Evolutionary conservation across 2,888 invertebrate species (phyloP).

Genomic region (Liposcelis brunnea): DNA sequence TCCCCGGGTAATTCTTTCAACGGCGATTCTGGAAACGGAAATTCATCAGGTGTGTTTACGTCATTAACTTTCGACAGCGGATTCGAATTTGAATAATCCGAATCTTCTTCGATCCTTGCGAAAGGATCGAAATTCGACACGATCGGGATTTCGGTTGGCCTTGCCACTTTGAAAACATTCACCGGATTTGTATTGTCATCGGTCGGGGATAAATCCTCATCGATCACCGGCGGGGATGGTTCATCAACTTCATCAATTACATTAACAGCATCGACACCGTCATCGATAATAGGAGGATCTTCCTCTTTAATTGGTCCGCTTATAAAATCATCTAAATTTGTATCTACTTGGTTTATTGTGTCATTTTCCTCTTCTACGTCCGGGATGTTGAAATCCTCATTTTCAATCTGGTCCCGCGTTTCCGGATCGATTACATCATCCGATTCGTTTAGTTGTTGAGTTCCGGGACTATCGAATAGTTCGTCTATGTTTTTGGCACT

Average conservation of each 20-base stretch:
- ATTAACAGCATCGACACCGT: not conserved
- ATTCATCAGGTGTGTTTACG: not conserved
- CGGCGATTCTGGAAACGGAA: slow-evolving; percentile 6
- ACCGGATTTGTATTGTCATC: not conserved
- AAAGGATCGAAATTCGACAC: slow-evolving; percentile 3
- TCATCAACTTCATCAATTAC: not conserved
- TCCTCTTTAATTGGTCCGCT: slow-evolving; percentile 2
- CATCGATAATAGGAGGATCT: not conserved
- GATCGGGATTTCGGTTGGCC: slow-evolving; percentile 2
- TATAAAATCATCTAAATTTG: slow-evolving; percentile 3
- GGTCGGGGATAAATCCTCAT: not conserved
- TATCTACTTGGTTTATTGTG: not conserved
- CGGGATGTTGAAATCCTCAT: not conserved
- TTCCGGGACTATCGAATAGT: slow-evolving; percentile 2
- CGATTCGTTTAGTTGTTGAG: not conserved
- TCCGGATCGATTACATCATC: not conserved
- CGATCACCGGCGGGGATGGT: not conserved
- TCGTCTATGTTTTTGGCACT: slow-evolving; percentile 2
- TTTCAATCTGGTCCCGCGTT: not conserved
- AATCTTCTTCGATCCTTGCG: slow-evolving; percentile 6
- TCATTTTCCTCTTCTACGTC: not conserved
- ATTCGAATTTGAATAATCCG: slow-evolving; percentile 3
- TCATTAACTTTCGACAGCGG: not conserved
- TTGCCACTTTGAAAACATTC: not conserved
- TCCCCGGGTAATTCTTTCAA: not conserved